Evolutionary conservation across 2,113 vertebrate species (phyloP).

Genomic region (Peromyscus maniculatus): DNA sequence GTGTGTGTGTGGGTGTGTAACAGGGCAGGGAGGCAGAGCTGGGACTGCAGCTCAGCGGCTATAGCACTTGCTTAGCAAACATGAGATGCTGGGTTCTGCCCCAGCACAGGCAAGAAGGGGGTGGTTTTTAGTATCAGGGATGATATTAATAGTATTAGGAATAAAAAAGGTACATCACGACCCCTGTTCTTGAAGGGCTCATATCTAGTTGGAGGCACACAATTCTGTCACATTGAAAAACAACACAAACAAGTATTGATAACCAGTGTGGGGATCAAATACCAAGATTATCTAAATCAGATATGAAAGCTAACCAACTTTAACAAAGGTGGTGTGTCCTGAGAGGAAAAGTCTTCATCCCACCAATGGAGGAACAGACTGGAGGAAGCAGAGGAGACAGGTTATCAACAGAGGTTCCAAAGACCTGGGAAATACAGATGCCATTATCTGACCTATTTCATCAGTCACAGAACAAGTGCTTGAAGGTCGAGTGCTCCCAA

Average conservation of each 20-base stretch:
- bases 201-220: not conserved
- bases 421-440: not conserved
- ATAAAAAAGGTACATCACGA: not conserved
- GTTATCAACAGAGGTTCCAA: not conserved
- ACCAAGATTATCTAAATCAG: not conserved
- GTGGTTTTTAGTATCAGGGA: not conserved
- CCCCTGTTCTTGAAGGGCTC: not conserved
- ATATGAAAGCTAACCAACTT: not conserved
- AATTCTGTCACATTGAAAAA: not conserved
- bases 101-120: not conserved
- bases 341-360: not conserved
- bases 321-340: not conserved
- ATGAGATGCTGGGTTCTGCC: not conserved
- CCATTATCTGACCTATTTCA: not conserved
- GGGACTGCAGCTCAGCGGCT: not conserved
- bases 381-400: not conserved
- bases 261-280: not conserved
- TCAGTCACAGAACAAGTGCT: not conserved
- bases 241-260: not conserved
- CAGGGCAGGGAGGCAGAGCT: not conserved
- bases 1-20: too few species aligned
- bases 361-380: not conserved
- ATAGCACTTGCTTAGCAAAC: not conserved
- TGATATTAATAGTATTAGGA: slow-evolving; percentile 7
- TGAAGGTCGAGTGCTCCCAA: not conserved